Evolutionary conservation across 1,140 invertebrate genomes (phyloP), one percentile per base, ranked within the genome.

Genomic region (Nixonia krombeini): DNA sequence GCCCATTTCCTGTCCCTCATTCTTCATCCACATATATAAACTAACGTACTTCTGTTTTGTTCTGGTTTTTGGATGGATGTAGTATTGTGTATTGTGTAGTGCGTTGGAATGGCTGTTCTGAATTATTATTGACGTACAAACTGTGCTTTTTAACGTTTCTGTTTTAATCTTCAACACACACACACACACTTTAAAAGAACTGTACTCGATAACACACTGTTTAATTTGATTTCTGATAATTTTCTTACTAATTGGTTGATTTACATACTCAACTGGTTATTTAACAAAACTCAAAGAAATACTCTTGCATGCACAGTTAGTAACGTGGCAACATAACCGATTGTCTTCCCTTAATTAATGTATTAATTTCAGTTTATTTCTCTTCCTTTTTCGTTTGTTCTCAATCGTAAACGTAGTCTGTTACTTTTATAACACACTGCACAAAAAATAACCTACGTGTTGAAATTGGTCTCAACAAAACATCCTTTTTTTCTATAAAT

Each of bases 21-120:
- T 45, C 37, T 44, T 50, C 55, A 40, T 26, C 57, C 61, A 49
- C 47, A 37, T 64, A 65, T 52, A 37, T 64, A 65, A 55, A 68
- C 66, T 72, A 68, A 69, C 65, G 69, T 62, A 67, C 49, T 67
- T 46, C 67, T 72, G 65, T 69, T 73, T 66, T 73, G 15, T 67
- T 62, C 63, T 70, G 40, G 51, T 46, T 64, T 67, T 66, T 73
- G 66, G 65, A 65, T 72, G 70, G 29, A 63, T 47, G 70, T 72
- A 72, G 65, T 65, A 37, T 65, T 59, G 59, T 68, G 42, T 68
- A 61, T 62, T 65, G 65, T 74, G 49, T 72, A 70, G 58, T 66
- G 56, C 40, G 49, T 65, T 72, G 66, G 70, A 69, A 72, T 69
- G 70, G 67, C 65, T 58, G 49, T 68, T 65, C 51, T 68, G 10